These are phyloP conservation scores for Charanyca ferruginea DNA, from an alignment of 2,888 invertebrate species.

Conservation along the genomic window DNA sequence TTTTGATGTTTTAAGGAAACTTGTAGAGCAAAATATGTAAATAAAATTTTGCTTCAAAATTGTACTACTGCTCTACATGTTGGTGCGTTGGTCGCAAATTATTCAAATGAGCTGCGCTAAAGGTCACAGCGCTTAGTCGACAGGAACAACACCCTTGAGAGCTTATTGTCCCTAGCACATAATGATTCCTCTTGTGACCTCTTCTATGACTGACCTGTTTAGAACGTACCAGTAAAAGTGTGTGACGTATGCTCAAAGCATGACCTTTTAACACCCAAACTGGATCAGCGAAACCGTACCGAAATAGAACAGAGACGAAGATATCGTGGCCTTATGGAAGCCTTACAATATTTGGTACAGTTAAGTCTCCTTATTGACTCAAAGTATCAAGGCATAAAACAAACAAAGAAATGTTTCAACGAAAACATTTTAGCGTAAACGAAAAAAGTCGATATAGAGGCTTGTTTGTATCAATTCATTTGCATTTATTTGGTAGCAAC, in stretches of 20 bases:
- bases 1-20: constrained; percentile 47
- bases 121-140: constrained; percentile 63
- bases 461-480: constrained; percentile 50
- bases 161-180: constrained; percentile 78
- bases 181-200: constrained; percentile 72
- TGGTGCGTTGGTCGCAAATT: constrained; percentile 48
- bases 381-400: constrained; percentile 30
- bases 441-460: constrained; percentile 21
- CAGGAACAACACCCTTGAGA: constrained; percentile 66
- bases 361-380: constrained; percentile 41
- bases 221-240: constrained; percentile 35
- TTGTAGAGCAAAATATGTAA: constrained; percentile 40
- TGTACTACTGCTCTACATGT: constrained; percentile 34
- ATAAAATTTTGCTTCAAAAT: constrained; percentile 48
- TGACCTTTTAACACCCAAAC: constrained; percentile 56
- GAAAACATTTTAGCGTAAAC: constrained; percentile 13
- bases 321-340: constrained; percentile 50
- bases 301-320: constrained; percentile 31
- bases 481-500: constrained; percentile 50
- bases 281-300: constrained; percentile 61
- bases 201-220: constrained; percentile 47
- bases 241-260: constrained; percentile 34
- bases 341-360: constrained; percentile 42
- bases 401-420: constrained; percentile 21
- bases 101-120: constrained; percentile 69